Base-by-base conservation (phyloP, 2,113 vertebrate species). In the Haliaeetus leucogaster region DNA sequence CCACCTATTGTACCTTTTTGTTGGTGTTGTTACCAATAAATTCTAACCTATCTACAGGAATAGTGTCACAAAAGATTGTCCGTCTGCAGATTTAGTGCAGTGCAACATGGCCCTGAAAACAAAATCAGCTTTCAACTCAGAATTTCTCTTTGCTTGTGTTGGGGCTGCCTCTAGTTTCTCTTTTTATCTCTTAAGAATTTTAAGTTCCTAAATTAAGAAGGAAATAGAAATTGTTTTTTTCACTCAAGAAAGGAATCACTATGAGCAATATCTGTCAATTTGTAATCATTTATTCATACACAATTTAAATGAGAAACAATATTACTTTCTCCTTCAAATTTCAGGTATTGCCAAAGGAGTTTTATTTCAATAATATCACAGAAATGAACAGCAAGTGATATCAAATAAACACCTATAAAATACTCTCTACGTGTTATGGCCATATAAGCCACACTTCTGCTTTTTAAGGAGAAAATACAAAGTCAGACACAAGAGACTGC, bases 151-250 rank as follows among this genome's bases (percentile, higher is more conserved):
- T 8, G 30, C 19, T 83, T 40, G 14, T 32, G 29, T 38, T 74
- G 13, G 4, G 18, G 23, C 26, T 74, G 56, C 4, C 6, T 38
- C 25, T 65, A 74, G 29, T 42, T 93, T 85, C 56, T 94, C 13
- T 86, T 94, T 50, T 53, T 71, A 42, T 82, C 58, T 93, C 73
- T 63, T 92, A 66, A 76, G 87, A 95, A 96, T 79, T 91, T 96
- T 72, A 95, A 82, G 40, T 45, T 93, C 47, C 81, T 94, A 82
- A 74, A 78, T 92, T 95, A 95, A 95, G 73, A 90, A 96, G 55
- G 71, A 73, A 90, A 73, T 55, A 93, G 50, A 93, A 93, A 96
- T 68, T 93, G 81, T 0, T 70, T 93, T 93, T 74, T 81, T 78
- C 88, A 85, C 29, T 91, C 47, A 17, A 68, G 32, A 82, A 94